Evolutionary conservation across 2,888 invertebrate genomes (phyloP), one percentile per base, ranked within the genome.

Genomic region (Dasypogon diadema): DNA sequence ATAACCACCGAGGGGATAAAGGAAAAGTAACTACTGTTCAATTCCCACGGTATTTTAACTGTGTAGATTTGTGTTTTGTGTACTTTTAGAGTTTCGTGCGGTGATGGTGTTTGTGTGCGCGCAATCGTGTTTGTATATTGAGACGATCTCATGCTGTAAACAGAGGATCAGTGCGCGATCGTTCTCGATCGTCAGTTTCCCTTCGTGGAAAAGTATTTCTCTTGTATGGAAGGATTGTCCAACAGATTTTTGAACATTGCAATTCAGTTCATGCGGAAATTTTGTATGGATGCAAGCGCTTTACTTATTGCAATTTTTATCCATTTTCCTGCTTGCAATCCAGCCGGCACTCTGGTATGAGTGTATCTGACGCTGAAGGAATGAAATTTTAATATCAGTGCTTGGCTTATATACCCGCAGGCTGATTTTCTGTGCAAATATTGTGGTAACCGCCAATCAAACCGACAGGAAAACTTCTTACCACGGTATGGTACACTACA

Each of bases 1-100:
- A 74, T 34, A 73, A 77, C 24, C 70, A 76, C 60, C 51, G 76
- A 65, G 65, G 68, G 75, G 74, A 70, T 63, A 76, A 74, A 74
- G 74, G 60, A 76, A 77, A 76, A 55, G 74, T 51, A 60, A 83
- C 84, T 84, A 84, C 84, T 84, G 84, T 84, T 83, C 84, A 84
- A 84, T 84, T 84, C 84, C 84, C 84, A 84, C 84, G 84, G 83
- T 84, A 81, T 26, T 63, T 60, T 60, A 26, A 48, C 60, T 30
- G 60, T 74, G 58, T 74, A 30, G 18, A 22, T 51, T 54, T 14
- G 30, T n/a, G 30, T 56, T 56, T 30, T 56, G 56, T 56, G 56
- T 56, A 34, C 16, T 5, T 22, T 70, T 5, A 54, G 30, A 3
- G 6, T 8, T 8, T n/a, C 14, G 2, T 21, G 5, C 5, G 48